phyloP scores from a whole-genome alignment of 2,888 invertebrate genomes.

The Athripsodes cinereus region DNA sequence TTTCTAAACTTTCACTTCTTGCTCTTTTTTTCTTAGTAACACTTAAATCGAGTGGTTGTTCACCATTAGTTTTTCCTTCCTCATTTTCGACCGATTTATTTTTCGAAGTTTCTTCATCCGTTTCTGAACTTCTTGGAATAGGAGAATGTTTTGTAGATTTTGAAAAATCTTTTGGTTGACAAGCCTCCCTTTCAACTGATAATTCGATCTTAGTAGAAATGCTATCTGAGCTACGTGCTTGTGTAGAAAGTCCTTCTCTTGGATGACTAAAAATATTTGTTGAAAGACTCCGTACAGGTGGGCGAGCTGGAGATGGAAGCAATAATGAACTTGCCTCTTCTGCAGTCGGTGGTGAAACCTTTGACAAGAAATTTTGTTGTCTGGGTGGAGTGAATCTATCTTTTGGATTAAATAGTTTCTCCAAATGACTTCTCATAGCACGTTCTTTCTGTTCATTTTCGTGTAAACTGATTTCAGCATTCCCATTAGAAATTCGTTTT shows the following conservation, averaged over 20 bases:
- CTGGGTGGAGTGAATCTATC: slow-evolving; percentile 55
- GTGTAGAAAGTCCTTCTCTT: slow-evolving; percentile 31
- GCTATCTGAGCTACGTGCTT: slow-evolving; percentile 2
- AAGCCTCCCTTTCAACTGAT: slow-evolving; percentile 5
- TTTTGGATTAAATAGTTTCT: slow-evolving; percentile 27
- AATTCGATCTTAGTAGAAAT: background rate
- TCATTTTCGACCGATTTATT: slow-evolving; percentile 4
- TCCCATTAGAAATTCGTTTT: slow-evolving; percentile 29
- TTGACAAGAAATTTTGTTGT: slow-evolving; percentile 41
- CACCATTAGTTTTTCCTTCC: slow-evolving; percentile 37
- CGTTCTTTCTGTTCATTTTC: slow-evolving; percentile 19
- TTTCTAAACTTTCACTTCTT: slow-evolving; percentile 40
- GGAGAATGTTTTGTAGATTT: slow-evolving; percentile 31
- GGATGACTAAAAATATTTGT: slow-evolving; percentile 32
- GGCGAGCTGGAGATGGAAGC: slow-evolving; percentile 61
- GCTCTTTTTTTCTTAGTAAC: slow-evolving; percentile 49
- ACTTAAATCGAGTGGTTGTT: slow-evolving; percentile 72
- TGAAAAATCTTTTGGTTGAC: slow-evolving; percentile 41
- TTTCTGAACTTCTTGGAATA: slow-evolving; percentile 30
- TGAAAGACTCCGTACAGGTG: slow-evolving; percentile 35
- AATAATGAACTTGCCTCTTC: slow-evolving; percentile 60
- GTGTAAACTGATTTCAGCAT: slow-evolving; percentile 8
- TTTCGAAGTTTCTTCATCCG: slow-evolving; percentile 36
- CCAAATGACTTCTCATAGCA: slow-evolving; percentile 20
- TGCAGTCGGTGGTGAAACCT: slow-evolving; percentile 60